A percentile compares a stretch with the other conserved stretches of the same genome.
phyloP scores from a whole-genome alignment of 2,113 vertebrate species.

The Scortum barcoo region DNA sequence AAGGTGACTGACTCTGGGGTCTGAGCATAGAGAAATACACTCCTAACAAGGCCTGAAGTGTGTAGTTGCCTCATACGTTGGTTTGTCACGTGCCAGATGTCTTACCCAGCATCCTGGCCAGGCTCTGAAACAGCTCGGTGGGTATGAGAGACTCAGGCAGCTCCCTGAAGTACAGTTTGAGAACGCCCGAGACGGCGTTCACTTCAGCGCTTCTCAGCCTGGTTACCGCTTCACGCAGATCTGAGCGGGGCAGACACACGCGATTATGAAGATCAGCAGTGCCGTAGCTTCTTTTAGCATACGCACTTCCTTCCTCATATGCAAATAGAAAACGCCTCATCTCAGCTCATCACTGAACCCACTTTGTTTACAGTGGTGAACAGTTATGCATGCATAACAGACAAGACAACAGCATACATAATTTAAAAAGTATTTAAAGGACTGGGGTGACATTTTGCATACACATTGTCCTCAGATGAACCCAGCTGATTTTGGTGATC shows the following conservation, averaged over 20 bases:
- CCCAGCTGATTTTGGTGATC: too few relatives aligned
- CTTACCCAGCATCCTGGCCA: slow-evolving; percentile 75
- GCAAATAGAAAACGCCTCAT: not conserved
- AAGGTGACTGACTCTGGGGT: too few relatives aligned
- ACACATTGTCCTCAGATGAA: too few relatives aligned
- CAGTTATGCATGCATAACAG: not conserved
- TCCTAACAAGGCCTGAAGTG: not conserved
- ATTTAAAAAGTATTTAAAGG: too few relatives aligned
- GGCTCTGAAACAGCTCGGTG: slow-evolving; percentile 73
- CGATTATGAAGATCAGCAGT: rapidly evolving
- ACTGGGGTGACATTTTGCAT: too few relatives aligned
- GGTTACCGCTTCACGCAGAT: slow-evolving; percentile 79
- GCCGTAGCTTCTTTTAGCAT: not conserved
- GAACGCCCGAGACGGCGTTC: slow-evolving; percentile 80
- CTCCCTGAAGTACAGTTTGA: slow-evolving; percentile 85
- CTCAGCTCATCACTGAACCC: not conserved
- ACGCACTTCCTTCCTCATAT: not conserved
- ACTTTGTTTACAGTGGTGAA: not conserved
- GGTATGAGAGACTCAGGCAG: slow-evolving; percentile 84
- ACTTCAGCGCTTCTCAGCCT: slow-evolving; percentile 78
- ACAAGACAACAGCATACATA: too few relatives aligned
- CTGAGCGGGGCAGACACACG: slow-evolving; percentile 57
- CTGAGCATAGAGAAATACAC: too few relatives aligned
- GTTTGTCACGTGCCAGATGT: not conserved
- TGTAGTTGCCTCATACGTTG: not conserved